Conservation (phyloP, 1,140 invertebrate genomes). For the Archivesica marissinica region DNA sequence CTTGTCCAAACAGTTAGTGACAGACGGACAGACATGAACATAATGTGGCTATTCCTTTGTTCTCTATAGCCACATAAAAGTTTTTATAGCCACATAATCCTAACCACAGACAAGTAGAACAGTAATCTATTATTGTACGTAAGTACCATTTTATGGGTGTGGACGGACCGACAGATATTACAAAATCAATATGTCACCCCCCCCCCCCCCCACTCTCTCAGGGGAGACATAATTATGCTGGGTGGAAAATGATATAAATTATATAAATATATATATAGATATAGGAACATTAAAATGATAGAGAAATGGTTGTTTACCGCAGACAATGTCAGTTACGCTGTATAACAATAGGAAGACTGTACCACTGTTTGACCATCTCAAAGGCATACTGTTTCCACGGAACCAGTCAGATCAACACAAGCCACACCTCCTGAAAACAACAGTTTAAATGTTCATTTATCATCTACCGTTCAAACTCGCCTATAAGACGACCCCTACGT, state of each 20-base stretch:
- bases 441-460: too few relatives aligned
- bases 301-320: neutral
- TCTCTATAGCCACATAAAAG: too few relatives aligned
- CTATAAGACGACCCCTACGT: too few relatives aligned
- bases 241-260: neutral
- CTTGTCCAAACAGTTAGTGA: too few relatives aligned
- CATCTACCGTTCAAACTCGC: too few relatives aligned
- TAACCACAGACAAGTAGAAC: neutral
- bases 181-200: neutral
- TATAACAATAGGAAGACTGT: neutral
- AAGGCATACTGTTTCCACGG: neutral
- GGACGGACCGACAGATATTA: neutral
- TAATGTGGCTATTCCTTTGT: too few relatives aligned
- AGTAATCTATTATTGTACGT: neutral
- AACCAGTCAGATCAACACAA: neutral
- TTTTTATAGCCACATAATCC: neutral
- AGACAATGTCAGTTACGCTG: neutral
- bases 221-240: neutral
- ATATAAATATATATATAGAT: neutral
- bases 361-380: neutral
- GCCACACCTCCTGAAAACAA: slow-evolving; percentile 18
- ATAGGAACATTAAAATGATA: neutral
- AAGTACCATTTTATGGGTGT: neutral
- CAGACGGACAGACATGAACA: too few relatives aligned
- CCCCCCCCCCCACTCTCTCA: neutral